Percentiles rank a stretch among this genome's conserved stretches.
Conservation (phyloP, 1,140 invertebrate genomes). For the Drosophila fuyamai region DNA sequence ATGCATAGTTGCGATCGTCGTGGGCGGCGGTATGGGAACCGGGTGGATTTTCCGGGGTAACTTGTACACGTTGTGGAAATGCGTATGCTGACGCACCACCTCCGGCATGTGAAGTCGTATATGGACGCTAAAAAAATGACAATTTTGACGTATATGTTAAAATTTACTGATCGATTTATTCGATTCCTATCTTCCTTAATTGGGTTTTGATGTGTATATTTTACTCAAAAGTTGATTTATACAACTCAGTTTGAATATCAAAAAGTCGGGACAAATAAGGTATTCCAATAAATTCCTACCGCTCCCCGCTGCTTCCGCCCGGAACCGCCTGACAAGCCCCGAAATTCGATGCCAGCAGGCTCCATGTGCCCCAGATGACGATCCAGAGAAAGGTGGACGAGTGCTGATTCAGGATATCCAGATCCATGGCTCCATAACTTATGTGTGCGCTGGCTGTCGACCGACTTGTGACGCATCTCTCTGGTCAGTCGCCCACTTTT, state of each 20-base stretch:
- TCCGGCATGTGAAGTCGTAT: constrained; percentile 80
- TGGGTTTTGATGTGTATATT: too few relatives aligned
- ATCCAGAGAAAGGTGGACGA: constrained; percentile 5
- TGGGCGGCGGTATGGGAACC: neutral
- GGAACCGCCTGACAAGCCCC: constrained; percentile 15
- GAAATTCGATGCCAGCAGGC: constrained; percentile 17
- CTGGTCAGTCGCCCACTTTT: constrained; percentile 68
- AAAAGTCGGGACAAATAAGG: neutral
- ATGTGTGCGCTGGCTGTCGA: constrained; percentile 43
- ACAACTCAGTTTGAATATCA: too few relatives aligned
- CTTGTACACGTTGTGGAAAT: constrained; percentile 73
- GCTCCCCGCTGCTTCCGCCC: constrained; percentile 52
- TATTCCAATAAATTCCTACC: constrained; percentile 26
- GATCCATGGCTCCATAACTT: constrained; percentile 47
- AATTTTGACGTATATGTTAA: neutral
- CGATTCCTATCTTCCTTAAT: too few relatives aligned
- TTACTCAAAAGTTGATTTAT: too few relatives aligned
- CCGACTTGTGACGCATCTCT: constrained; percentile 71
- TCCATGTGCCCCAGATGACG: constrained; percentile 7
- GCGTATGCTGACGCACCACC: constrained; percentile 69
- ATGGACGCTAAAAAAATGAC: constrained; percentile 55
- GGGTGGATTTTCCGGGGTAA: constrained; percentile 29
- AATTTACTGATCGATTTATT: too few relatives aligned
- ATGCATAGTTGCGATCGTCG: constrained; percentile 12
- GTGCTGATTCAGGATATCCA: constrained; percentile 42